Percentiles rank a stretch among this genome's conserved stretches.
Evolutionary conservation across 2,113 vertebrate species (phyloP).

Genomic region (Gallinago paraguaiae): DNA sequence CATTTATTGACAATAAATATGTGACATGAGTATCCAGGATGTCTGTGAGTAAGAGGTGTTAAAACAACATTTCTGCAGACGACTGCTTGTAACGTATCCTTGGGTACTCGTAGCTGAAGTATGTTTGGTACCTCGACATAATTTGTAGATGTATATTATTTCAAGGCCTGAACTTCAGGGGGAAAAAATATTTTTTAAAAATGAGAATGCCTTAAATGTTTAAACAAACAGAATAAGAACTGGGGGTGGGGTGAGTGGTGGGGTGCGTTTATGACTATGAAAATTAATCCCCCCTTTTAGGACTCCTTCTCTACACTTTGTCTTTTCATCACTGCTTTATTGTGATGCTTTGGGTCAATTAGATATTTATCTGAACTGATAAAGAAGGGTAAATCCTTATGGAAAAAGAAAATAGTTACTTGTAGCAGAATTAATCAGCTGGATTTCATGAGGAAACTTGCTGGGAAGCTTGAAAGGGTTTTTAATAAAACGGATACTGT

Average conservation of each 20-base stretch:
- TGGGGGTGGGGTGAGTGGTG: not conserved
- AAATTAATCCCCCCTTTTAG: not conserved
- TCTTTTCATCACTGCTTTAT: not conserved
- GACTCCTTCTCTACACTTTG: not conserved
- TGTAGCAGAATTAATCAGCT: not conserved
- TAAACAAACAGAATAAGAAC: not conserved
- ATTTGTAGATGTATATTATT: conserved; percentile 19
- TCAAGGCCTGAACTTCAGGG: not conserved
- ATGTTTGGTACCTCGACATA: not conserved
- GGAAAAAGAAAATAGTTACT: not conserved
- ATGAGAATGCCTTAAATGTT: not conserved
- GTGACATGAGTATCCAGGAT: not conserved
- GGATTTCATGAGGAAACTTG: not conserved
- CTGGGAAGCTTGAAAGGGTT: not conserved
- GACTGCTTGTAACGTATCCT: not conserved
- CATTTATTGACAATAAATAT: not conserved
- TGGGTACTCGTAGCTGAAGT: conserved; percentile 1
- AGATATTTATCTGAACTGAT: not conserved
- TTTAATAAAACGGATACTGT: not conserved
- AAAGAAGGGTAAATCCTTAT: not conserved
- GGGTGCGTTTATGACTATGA: not conserved
- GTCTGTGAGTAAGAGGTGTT: not conserved
- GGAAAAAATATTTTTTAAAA: not conserved
- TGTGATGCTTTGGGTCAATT: not conserved
- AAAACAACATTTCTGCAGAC: not conserved